These are phyloP conservation scores for Caenorhabditis zanzibari DNA, from an alignment of 2,888 invertebrate species.

Conservation along the genomic window DNA sequence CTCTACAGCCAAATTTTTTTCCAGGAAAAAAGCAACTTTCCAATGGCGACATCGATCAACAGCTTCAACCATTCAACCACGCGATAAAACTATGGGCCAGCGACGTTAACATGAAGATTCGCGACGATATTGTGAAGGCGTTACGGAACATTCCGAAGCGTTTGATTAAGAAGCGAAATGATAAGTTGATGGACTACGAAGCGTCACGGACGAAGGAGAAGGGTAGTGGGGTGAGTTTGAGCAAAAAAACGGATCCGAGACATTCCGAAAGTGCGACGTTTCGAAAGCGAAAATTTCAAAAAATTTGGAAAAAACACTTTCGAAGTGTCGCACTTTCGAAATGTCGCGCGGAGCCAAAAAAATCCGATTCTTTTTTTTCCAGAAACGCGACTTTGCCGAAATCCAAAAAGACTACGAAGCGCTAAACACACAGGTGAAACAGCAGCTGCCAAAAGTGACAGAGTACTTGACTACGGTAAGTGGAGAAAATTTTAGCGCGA, in stretches of 20 bases:
- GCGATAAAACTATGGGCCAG: conserved; percentile 63
- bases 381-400: conserved; percentile 59
- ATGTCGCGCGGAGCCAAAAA: neutral
- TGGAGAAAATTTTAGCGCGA: too few relatives aligned
- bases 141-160: conserved; percentile 74
- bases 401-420: conserved; percentile 78
- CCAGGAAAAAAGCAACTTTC: conserved; percentile 65
- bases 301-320: too few relatives aligned
- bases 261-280: too few relatives aligned
- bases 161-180: conserved; percentile 80
- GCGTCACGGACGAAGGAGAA: conserved; percentile 71
- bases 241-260: too few relatives aligned
- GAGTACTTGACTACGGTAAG: conserved; percentile 70
- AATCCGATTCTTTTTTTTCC: neutral
- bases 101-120: conserved; percentile 66
- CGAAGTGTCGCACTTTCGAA: too few relatives aligned
- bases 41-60: conserved; percentile 58
- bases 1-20: neutral
- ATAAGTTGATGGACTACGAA: conserved; percentile 81
- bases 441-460: conserved; percentile 76
- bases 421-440: conserved; percentile 79
- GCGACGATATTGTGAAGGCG: conserved; percentile 73
- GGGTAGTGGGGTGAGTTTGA: conserved; percentile 37
- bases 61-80: conserved; percentile 66
- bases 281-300: too few relatives aligned